These are phyloP conservation scores for Temnopleurus reevesii DNA, from an alignment of 53 echinoderm and acorn worm species.

Conservation along the genomic window DNA sequence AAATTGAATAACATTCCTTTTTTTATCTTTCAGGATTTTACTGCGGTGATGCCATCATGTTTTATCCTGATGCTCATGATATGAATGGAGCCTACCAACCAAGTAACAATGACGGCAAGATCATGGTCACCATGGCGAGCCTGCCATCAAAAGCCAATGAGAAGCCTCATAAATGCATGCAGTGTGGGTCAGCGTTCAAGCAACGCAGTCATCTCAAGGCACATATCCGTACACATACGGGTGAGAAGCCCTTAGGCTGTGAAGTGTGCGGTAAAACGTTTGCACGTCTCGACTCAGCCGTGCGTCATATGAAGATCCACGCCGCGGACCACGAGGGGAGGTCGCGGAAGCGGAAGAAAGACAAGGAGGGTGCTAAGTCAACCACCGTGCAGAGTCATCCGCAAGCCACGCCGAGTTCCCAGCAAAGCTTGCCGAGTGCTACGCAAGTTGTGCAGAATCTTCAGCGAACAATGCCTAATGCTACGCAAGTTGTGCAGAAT, in stretches of 20 bases:
- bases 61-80: conserved; percentile 35
- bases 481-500: too few species aligned
- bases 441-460: too few species aligned
- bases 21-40: conserved; percentile 27
- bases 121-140: neutral
- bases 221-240: conserved; percentile 38
- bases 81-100: conserved; percentile 16
- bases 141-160: neutral
- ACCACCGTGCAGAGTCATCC: too few species aligned
- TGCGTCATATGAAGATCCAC: conserved; percentile 49
- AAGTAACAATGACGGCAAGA: neutral
- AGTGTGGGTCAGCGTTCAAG: conserved; percentile 40
- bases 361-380: neutral
- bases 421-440: too few species aligned
- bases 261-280: conserved; percentile 44
- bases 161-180: conserved; percentile 49
- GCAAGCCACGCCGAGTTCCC: too few species aligned
- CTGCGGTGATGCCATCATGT: conserved; percentile 55
- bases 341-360: neutral
- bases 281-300: conserved; percentile 44
- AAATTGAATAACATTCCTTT: too few species aligned
- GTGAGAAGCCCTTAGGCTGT: conserved; percentile 41
- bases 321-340: neutral
- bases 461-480: neutral
- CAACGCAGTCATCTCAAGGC: conserved; percentile 45